Evolutionary conservation across 2,113 vertebrate species (phyloP), one percentile per base, ranked within the genome.

Genomic region (Syrrhaptes paradoxus): DNA sequence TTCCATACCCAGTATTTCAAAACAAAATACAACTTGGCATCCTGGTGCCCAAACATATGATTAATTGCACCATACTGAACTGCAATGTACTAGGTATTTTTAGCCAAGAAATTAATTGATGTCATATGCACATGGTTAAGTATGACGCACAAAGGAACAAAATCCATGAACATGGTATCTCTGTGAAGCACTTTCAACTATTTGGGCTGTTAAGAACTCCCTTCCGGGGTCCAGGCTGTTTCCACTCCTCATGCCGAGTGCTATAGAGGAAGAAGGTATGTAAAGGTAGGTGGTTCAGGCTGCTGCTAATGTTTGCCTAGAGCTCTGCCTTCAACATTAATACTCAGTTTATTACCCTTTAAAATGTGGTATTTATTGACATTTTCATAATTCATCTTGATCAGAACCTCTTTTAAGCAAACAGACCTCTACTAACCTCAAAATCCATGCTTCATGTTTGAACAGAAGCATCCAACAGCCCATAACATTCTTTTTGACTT

Each of bases 281-380:
- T 10, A n/a, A 46, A 83, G 46, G 32, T 55, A 72, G 31, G 58
- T 63, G 62, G 51, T 61, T 93, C 85, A 46, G 49, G 52, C 79
- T 84, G 72, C 76, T 67, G 19, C 41, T 78, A 28, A 49, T 45
- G 32, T 81, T 61, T 84, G 79, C 61, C 80, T 65, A 32, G 46
- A 74, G 45, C 43, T 90, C 61, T 81, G 61, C 65, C 72, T 92
- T 81, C 13, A 36, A 58, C 14, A n/a, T 70, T 91, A 87, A 70
- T 8, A 85, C 46, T 46, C 80, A 82, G 13, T 85, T 85, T 80
- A 91, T 58, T 80, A 76, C 59, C 68, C 80, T 93, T 90, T 77
- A 92, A 92, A 88, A 77, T 3, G 4, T 13, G 67, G 58, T 45
- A 74, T 81, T 95, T 96, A 93, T 71, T 91, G 85, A 92, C 55